These are phyloP conservation scores for Oxygymnocypris stewartii DNA, from an alignment of 2,113 vertebrate genomes.

Conservation along the genomic window DNA sequence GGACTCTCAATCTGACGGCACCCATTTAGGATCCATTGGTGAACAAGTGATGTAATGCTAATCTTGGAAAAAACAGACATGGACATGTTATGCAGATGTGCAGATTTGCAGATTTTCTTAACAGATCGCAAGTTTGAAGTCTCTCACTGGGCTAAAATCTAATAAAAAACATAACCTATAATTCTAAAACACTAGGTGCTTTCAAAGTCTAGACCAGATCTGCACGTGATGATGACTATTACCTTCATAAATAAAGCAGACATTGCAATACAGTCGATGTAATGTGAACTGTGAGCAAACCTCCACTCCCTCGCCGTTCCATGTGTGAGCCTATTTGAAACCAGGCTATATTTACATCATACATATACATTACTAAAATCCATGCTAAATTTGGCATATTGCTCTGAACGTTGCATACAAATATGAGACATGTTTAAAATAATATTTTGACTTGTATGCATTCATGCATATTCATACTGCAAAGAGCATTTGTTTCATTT, in stretches of 20 bases:
- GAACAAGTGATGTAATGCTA: neutral
- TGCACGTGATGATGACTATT: neutral
- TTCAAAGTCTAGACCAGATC: neutral
- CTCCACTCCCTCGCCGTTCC: neutral
- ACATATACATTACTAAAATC: slow-evolving; percentile 44
- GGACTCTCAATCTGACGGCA: neutral
- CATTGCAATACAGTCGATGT: neutral
- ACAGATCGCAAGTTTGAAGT: neutral
- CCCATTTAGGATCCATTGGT: neutral
- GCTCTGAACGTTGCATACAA: neutral
- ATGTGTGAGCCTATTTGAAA: slow-evolving; percentile 25
- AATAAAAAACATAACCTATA: neutral
- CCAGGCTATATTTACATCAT: slow-evolving; percentile 45
- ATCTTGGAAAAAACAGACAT: neutral
- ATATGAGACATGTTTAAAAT: neutral
- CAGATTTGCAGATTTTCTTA: neutral
- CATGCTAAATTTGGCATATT: slow-evolving; percentile 34
- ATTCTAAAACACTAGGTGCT: neutral
- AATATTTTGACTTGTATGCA: neutral
- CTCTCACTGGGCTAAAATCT: neutral
- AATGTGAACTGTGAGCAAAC: slow-evolving; percentile 13
- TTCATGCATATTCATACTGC: neutral
- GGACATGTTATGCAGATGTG: neutral
- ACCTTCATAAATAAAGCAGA: slow-evolving; percentile 3
- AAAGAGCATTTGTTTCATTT: neutral